phyloP scores from a whole-genome alignment of 2,888 invertebrate genomes.

The Noctua comes region DNA sequence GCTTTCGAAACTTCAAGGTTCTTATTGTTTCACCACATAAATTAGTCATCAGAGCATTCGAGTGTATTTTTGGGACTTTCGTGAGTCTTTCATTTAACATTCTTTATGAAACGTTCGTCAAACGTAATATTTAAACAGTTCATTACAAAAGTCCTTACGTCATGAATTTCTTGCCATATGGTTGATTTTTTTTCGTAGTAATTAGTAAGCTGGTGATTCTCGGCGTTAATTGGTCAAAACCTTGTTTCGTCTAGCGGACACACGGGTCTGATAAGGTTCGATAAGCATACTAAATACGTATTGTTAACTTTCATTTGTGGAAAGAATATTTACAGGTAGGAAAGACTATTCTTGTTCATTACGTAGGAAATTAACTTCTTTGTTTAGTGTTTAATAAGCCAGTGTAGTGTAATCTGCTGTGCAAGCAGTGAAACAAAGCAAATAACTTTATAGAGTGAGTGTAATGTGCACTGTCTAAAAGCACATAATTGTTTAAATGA shows the following conservation, averaged over 20 bases:
- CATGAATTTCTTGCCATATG: constrained; percentile 50
- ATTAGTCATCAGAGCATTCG: constrained; percentile 69
- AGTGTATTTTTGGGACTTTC: constrained; percentile 49
- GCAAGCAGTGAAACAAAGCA: neutral
- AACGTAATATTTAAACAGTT: constrained; percentile 3
- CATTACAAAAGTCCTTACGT: constrained; percentile 40
- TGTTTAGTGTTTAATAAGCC: constrained; percentile 1
- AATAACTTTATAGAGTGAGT: neutral
- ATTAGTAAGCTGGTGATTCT: constrained; percentile 30
- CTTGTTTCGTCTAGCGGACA: constrained; percentile 7
- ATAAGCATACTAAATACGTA: constrained; percentile 19
- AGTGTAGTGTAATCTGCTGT: constrained; percentile 10
- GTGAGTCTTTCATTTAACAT: constrained; percentile 32
- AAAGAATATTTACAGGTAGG: neutral
- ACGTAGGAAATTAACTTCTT: constrained; percentile 23
- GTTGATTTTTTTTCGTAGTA: constrained; percentile 10
- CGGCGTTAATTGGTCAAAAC: constrained; percentile 34
- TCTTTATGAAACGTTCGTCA: neutral
- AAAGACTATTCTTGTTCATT: neutral
- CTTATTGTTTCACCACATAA: constrained; percentile 35
- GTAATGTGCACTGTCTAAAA: neutral
- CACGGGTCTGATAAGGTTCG: constrained; percentile 44
- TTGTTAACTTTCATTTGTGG: neutral
- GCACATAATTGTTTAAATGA: neutral
- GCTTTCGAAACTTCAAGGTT: constrained; percentile 63